Evolutionary conservation across 1,140 invertebrate genomes (phyloP).

Genomic region (Steinernema feltiae): DNA sequence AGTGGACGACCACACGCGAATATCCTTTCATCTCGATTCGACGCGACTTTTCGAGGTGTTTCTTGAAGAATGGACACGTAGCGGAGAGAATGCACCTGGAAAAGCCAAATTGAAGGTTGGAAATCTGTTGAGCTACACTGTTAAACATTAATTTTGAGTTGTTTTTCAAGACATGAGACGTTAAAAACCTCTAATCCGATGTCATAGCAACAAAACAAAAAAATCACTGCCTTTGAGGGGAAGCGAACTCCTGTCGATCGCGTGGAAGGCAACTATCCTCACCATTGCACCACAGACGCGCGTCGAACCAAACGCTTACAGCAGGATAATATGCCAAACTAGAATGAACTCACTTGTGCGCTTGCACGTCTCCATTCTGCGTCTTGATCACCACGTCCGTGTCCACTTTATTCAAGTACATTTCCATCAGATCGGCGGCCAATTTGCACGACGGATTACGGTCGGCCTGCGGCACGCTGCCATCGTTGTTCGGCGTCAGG

Average conservation of each 20-base stretch:
- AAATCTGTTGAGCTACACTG: background rate
- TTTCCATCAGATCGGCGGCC: conserved; percentile 47
- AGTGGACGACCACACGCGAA: conserved; percentile 41
- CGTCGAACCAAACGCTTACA: too few relatives aligned
- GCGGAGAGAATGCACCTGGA: conserved; percentile 49
- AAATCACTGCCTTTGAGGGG: too few relatives aligned
- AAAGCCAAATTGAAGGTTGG: background rate
- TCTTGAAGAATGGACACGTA: conserved; percentile 44
- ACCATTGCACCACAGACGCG: too few relatives aligned
- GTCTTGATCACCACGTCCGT: conserved; percentile 42
- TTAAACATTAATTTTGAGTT: background rate
- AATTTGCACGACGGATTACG: conserved; percentile 36
- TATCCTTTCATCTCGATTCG: conserved; percentile 41
- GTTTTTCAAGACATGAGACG: too few relatives aligned
- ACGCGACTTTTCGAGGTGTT: conserved; percentile 25
- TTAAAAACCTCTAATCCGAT: too few relatives aligned
- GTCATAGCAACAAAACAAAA: too few relatives aligned
- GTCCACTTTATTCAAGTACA: conserved; percentile 48
- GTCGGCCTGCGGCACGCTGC: conserved; percentile 23
- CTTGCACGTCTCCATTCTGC: conserved; percentile 40
- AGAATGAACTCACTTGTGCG: conserved; percentile 36
- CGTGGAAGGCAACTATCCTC: too few relatives aligned
- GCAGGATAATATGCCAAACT: too few relatives aligned
- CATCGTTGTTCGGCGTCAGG: conserved; percentile 48
- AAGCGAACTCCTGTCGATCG: too few relatives aligned